phyloP scores from a whole-genome alignment of 2,113 vertebrate species.

The Ptilonorhynchus violaceus region DNA sequence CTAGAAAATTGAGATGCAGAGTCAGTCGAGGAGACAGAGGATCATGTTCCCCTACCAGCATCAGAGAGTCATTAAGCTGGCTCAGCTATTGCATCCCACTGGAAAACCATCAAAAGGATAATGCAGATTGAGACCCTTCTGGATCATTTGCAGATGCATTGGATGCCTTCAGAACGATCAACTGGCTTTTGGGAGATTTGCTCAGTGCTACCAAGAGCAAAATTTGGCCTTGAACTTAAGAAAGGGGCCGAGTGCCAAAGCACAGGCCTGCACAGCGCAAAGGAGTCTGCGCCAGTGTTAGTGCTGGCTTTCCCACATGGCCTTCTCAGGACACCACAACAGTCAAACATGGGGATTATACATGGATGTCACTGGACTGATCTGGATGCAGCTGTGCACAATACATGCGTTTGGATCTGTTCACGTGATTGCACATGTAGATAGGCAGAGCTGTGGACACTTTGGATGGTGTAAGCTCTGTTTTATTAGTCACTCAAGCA shows the following conservation, averaged over 20 bases:
- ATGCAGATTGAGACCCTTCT: not conserved
- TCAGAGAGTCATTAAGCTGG: not conserved
- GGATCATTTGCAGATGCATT: not conserved
- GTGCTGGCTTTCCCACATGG: not conserved
- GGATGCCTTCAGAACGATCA: not conserved
- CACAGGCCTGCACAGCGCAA: not conserved
- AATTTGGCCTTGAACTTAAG: not conserved
- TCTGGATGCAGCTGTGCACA: not conserved
- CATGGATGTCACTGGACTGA: not conserved
- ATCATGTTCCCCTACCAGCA: not conserved
- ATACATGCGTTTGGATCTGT: not conserved
- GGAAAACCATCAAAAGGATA: not conserved
- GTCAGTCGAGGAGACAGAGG: not conserved
- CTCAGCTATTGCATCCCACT: not conserved
- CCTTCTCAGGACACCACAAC: constrained; percentile 16
- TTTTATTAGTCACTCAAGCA: not conserved
- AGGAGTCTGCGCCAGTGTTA: not conserved
- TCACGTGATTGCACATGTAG: not conserved
- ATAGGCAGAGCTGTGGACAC: not conserved
- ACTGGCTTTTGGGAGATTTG: not conserved
- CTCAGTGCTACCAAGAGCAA: not conserved
- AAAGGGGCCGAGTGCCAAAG: not conserved
- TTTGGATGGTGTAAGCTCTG: not conserved
- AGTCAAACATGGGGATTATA: constrained; percentile 28
- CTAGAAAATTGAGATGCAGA: not conserved